These are phyloP conservation scores for Nasua narica DNA, from an alignment of 2,797 vertebrate genomes.

Conservation along the genomic window DNA sequence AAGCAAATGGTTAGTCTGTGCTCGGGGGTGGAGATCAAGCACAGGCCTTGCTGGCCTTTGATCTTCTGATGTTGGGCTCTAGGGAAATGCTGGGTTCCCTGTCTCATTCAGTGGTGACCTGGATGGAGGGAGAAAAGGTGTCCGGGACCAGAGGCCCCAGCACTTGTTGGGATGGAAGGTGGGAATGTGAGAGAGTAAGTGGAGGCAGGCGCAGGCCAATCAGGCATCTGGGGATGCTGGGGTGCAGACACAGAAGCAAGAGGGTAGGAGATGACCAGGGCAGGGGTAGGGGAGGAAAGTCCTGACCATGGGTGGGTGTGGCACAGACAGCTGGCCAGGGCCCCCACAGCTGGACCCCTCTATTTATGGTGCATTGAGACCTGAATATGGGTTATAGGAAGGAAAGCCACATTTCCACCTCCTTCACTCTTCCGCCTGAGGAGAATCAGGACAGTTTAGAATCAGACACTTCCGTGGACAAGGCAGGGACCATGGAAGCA, in stretches of 20 bases:
- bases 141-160: background rate
- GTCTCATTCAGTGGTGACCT: background rate
- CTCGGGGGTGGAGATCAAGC: too few species aligned
- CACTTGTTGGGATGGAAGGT: background rate
- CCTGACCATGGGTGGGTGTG: too few species aligned
- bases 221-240: background rate
- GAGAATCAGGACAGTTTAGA: background rate
- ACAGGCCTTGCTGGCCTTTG: background rate
- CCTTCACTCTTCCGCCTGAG: background rate
- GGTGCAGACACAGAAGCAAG: background rate
- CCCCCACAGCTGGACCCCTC: accelerated
- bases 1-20: background rate
- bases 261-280: background rate
- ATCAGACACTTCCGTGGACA: background rate
- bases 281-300: background rate
- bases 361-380: too few species aligned
- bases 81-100: background rate
- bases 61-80: background rate
- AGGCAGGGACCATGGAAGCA: background rate
- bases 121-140: background rate
- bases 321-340: background rate
- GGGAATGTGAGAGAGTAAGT: background rate
- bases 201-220: background rate
- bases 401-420: background rate
- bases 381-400: background rate